Percentiles rank a stretch among this genome's conserved stretches.
These are phyloP conservation scores for Lindbergichthys nudifrons DNA, from an alignment of 2,797 vertebrate species.

Conservation along the genomic window DNA sequence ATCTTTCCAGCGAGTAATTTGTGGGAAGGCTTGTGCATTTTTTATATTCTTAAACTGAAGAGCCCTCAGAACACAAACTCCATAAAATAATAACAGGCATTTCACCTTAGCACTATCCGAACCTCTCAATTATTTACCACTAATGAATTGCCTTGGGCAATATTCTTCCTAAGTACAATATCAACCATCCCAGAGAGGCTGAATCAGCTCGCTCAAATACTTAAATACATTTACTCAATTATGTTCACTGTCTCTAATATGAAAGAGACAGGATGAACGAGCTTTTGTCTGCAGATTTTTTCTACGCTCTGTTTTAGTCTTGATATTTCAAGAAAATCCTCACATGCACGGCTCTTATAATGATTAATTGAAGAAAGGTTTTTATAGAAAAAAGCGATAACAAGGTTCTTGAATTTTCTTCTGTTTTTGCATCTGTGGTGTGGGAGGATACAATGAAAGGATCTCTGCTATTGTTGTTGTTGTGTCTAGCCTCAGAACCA, in stretches of 20 bases:
- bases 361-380: conserved; percentile 42
- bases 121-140: conserved; percentile 83
- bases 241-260: conserved; percentile 68
- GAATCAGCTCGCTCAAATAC: conserved; percentile 76
- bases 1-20: conserved; percentile 77
- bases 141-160: conserved; percentile 81
- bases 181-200: conserved; percentile 78
- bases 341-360: conserved; percentile 5
- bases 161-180: conserved; percentile 76
- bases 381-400: conserved; percentile 24
- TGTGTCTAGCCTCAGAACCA: conserved; percentile 18
- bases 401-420: conserved; percentile 28
- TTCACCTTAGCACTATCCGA: conserved; percentile 79
- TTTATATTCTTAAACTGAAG: conserved; percentile 82
- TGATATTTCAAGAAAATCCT: conserved; percentile 28
- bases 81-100: conserved; percentile 83
- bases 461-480: conserved; percentile 33
- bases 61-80: conserved; percentile 81
- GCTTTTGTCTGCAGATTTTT: conserved; percentile 28
- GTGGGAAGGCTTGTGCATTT: conserved; percentile 76
- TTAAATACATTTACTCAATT: conserved; percentile 81
- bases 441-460: conserved; percentile 44
- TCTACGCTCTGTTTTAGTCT: conserved; percentile 34
- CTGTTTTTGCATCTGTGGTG: conserved; percentile 33
- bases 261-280: conserved; percentile 51